These are phyloP conservation scores for Chrysemys picta DNA, from an alignment of 2,113 vertebrate genomes.

Conservation along the genomic window DNA sequence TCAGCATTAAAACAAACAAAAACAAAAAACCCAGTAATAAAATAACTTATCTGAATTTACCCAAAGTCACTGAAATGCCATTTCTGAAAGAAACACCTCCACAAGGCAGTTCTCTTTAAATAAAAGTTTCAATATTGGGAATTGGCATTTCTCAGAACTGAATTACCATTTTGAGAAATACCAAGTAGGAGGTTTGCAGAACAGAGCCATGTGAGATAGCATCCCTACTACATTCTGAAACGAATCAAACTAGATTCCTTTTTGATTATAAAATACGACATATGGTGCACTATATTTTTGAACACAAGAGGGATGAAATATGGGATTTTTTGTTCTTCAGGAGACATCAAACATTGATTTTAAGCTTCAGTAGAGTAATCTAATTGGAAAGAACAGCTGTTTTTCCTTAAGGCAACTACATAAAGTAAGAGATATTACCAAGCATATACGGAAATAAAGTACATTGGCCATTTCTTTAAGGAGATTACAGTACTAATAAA, in stretches of 20 bases:
- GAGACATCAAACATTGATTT: not conserved
- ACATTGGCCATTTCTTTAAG: not conserved
- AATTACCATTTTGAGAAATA: not conserved
- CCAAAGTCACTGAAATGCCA: not conserved
- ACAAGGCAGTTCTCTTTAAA: not conserved
- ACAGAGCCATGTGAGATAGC: not conserved
- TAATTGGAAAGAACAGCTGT: constrained; percentile 1
- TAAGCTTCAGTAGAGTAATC: not conserved
- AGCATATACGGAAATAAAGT: not conserved
- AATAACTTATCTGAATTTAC: not conserved
- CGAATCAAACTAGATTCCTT: not conserved
- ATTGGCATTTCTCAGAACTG: not conserved
- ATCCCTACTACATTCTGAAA: not conserved
- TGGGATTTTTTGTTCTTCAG: not conserved
- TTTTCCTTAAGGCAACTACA: not conserved
- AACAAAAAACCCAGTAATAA: not conserved
- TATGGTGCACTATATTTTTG: not conserved
- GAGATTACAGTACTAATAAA: not conserved
- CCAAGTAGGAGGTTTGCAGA: not conserved
- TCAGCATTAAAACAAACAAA: not conserved
- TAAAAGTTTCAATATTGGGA: not conserved
- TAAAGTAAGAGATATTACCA: not conserved
- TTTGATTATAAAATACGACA: not conserved
- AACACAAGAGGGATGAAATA: not conserved
- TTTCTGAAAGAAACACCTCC: not conserved